Percentiles rank a stretch among this genome's conserved stretches.
Evolutionary conservation across 2,888 invertebrate species (phyloP).

Genomic region (Erynnis tages): DNA sequence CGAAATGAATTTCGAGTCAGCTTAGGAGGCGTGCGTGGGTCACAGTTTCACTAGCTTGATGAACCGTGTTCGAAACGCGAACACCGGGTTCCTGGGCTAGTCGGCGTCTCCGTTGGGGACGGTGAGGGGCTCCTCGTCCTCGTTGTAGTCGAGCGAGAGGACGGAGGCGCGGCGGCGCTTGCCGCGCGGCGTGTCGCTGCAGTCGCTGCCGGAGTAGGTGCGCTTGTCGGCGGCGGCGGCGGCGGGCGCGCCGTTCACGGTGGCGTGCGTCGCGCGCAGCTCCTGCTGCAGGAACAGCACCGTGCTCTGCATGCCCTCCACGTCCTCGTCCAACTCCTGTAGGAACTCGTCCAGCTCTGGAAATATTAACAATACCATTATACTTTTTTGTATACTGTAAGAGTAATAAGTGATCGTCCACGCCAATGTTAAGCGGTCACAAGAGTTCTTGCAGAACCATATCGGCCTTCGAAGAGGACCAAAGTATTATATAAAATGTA

Average conservation of each 20-base stretch:
- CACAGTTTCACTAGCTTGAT: conserved; percentile 59
- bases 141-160: conserved; percentile 87
- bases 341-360: conserved; percentile 97
- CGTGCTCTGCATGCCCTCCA: conserved; percentile 99
- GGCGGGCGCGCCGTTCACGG: conserved; percentile 62
- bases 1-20: conserved; percentile 48
- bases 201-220: conserved; percentile 67
- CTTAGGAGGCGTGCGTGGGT: conserved; percentile 39
- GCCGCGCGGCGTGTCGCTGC: conserved; percentile 76
- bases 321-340: conserved; percentile 97
- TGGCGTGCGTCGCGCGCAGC: conserved; percentile 86
- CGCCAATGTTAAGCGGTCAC: too few relatives aligned
- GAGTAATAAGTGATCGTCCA: too few relatives aligned
- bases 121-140: conserved; percentile 87
- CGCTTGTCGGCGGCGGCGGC: conserved; percentile 65
- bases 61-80: conserved; percentile 59
- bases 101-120: conserved; percentile 85
- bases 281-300: conserved; percentile 97
- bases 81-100: conserved; percentile 61
- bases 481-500: too few relatives aligned
- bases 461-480: too few relatives aligned
- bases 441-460: too few relatives aligned
- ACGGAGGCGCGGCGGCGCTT: conserved; percentile 87
- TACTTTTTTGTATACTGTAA: too few relatives aligned
- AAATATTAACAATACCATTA: conserved; percentile 35